A percentile compares a stretch with the other conserved stretches of the same genome.
Evolutionary conservation across 64 coral and sea anemone genomes (phyloP).

Genomic region (Trachythela sp.): DNA sequence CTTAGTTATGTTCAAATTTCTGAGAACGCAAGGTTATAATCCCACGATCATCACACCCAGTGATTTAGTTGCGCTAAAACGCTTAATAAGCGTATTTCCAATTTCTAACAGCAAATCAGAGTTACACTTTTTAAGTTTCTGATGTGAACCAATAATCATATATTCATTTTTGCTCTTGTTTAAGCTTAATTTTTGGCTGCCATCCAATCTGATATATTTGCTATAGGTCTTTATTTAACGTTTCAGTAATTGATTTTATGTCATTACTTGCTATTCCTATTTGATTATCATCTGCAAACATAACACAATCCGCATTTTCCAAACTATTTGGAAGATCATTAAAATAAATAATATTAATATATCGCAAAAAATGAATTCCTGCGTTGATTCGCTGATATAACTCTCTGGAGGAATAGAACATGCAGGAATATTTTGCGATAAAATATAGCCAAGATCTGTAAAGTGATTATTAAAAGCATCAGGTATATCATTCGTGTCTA

Average conservation of each 20-base stretch:
- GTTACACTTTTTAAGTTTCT: too few relatives aligned
- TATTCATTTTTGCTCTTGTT: too few relatives aligned
- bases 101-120: too few relatives aligned
- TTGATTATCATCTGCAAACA: conserved; percentile 13
- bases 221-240: not conserved
- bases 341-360: too few relatives aligned
- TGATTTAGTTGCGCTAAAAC: conserved; percentile 13
- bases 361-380: too few relatives aligned
- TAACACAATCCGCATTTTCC: too few relatives aligned
- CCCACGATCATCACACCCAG: conserved; percentile 45
- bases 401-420: not conserved
- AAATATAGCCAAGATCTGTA: conserved; percentile 1
- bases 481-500: too few relatives aligned
- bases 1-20: not conserved
- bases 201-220: conserved; percentile 20
- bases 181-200: conserved; percentile 46
- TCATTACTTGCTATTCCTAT: not conserved
- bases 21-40: conserved; percentile 35
- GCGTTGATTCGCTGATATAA: too few relatives aligned
- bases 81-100: too few relatives aligned
- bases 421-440: not conserved
- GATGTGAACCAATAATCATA: too few relatives aligned
- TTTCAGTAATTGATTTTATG: not conserved
- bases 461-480: too few relatives aligned
- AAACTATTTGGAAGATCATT: too few relatives aligned